Evolutionary conservation across 2,113 vertebrate genomes (phyloP), one percentile per base, ranked within the genome.

Genomic region (Zingel zingel): DNA sequence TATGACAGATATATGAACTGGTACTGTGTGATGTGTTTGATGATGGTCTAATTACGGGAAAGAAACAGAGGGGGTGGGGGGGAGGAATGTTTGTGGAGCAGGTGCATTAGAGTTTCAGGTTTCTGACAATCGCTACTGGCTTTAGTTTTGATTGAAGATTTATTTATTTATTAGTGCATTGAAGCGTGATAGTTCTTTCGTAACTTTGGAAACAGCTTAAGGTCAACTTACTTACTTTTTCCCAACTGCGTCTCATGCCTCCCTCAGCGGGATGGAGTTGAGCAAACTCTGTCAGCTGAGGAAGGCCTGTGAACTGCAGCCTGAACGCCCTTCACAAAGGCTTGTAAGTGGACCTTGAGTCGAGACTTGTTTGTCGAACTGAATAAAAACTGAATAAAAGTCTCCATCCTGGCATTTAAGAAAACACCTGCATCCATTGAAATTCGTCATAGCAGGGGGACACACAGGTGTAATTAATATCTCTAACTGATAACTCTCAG

Each of bases 81-180:
- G 33, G 59, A n/a, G n/a, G n/a, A n/a, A 62, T 84, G 82, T 80
- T 79, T 76, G 56, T 79, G 67, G 13, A 87, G 84, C 90, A 88
- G 82, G 82, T 90, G 84, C 80, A 33, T 78, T 16, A 64, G 54
- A 59, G 87, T 48, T 56, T 88, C 77, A 63, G 56, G 76, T 88
- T 86, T 66, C 88, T 74, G 21, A 77, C 64, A 54, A 36, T 71
- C 23, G 47, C 54, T 56, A 25, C 62, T 70, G 77, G 50, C 64
- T 84, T 81, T 50, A 61, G 36, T 30, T 79, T 59, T 51, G 56
- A 72, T 74, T 64, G 27, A 62, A 33, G 19, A 73, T 56, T 30
- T 30, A 21, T 87, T 67, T 15, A 76, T 67, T 15, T 69, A 18
- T 74, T n/a, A 56, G 15, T 14, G 8, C 23, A 50, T 36, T 19